Percentiles rank a stretch among this genome's conserved stretches.
Conservation (phyloP, 2,888 invertebrate species). For the Lepidonotus clava region DNA sequence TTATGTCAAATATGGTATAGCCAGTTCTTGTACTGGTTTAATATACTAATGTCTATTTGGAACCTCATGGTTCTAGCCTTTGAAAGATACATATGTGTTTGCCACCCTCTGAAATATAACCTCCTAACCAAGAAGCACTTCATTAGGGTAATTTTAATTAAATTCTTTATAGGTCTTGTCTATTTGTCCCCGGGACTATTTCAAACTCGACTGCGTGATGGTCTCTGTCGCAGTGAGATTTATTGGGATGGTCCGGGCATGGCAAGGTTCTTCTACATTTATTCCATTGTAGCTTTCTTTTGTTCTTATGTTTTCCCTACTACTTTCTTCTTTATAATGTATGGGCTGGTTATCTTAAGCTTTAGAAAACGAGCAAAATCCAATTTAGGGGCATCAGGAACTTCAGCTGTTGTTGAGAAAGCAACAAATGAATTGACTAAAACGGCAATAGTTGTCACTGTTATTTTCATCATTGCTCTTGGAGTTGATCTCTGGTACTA, state of each 20-base stretch:
- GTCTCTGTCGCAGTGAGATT: background rate
- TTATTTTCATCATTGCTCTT: background rate
- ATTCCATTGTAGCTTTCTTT: background rate
- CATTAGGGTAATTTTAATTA: background rate
- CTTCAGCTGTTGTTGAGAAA: background rate
- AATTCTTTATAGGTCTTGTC: background rate
- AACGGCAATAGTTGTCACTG: background rate
- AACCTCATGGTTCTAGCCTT: background rate
- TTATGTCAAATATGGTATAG: too few relatives aligned
- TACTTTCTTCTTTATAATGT: background rate
- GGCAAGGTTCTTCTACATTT: background rate
- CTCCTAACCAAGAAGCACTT: background rate
- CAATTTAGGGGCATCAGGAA: background rate
- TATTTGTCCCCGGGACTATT: background rate
- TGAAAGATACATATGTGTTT: slow-evolving; percentile 3
- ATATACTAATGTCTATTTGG: background rate
- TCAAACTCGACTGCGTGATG: background rate
- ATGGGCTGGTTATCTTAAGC: background rate
- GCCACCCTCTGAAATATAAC: background rate
- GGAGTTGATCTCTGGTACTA: slow-evolving; percentile 7
- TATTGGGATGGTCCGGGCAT: background rate
- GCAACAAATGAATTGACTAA: background rate
- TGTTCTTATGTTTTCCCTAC: background rate
- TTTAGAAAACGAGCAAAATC: background rate
- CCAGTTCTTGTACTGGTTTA: slow-evolving; percentile 34